These are phyloP conservation scores for Pseudolycoriella hygida DNA, from an alignment of 2,888 invertebrate genomes.

Conservation along the genomic window DNA sequence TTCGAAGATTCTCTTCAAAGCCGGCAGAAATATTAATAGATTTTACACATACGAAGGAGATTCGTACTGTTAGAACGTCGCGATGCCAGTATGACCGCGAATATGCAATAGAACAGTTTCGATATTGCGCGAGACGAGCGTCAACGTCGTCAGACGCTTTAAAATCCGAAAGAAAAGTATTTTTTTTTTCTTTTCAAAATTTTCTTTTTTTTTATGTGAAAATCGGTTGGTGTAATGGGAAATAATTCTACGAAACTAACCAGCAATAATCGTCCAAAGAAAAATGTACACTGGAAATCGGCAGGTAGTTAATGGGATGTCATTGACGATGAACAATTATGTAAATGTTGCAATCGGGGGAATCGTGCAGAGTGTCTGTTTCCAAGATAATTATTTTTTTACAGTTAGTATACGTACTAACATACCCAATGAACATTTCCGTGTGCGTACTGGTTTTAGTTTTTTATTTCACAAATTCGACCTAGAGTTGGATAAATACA, in stretches of 20 bases:
- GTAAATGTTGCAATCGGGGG: not conserved
- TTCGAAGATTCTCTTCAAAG: too few relatives aligned
- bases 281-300: conserved; percentile 70
- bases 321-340: not conserved
- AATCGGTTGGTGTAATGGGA: conserved; percentile 33
- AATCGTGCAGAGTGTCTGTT: too few relatives aligned
- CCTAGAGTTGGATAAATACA: not conserved
- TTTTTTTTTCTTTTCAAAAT: conserved; percentile 6
- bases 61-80: too few relatives aligned
- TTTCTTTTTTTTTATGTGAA: conserved; percentile 6
- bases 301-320: conserved; percentile 42
- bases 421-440: too few relatives aligned
- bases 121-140: conserved; percentile 4
- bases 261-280: conserved; percentile 41
- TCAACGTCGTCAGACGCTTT: conserved; percentile 9
- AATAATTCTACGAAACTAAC: conserved; percentile 43
- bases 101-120: conserved; percentile 1
- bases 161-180: conserved; percentile 5
- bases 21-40: too few relatives aligned
- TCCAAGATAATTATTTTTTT: too few relatives aligned
- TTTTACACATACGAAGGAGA: too few relatives aligned
- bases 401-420: too few relatives aligned
- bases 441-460: not conserved
- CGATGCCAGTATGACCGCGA: not conserved
- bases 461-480: not conserved